These are phyloP conservation scores for Potorous gilbertii DNA, from an alignment of 2,797 vertebrate species.

Conservation along the genomic window DNA sequence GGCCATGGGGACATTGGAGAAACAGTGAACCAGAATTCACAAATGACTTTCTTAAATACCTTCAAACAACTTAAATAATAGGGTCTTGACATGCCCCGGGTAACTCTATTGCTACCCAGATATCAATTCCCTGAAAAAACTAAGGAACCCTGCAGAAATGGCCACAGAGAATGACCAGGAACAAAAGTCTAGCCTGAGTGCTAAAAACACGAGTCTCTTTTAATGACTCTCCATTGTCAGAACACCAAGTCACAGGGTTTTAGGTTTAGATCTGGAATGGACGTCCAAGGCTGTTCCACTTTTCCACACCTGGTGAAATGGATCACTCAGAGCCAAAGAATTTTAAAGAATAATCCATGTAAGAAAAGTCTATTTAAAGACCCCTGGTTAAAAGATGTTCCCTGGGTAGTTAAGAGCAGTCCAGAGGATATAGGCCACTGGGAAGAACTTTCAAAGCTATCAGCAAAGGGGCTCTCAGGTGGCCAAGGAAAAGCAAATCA, in stretches of 20 bases:
- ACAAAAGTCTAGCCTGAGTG: neutral
- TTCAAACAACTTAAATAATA: neutral
- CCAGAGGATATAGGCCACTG: neutral
- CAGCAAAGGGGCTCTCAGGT: neutral
- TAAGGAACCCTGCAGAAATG: neutral
- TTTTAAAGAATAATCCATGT: neutral
- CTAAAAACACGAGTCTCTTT: neutral
- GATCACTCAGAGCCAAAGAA: neutral
- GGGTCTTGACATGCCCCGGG: neutral
- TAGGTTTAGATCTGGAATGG: neutral
- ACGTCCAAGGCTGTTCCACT: neutral
- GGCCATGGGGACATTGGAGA: neutral
- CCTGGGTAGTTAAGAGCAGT: neutral
- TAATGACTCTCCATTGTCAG: neutral
- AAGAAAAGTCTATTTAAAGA: neutral
- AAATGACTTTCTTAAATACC: neutral
- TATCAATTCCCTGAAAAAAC: neutral
- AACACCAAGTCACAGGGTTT: neutral
- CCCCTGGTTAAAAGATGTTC: neutral
- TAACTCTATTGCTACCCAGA: neutral
- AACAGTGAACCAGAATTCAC: neutral
- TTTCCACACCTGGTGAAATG: neutral
- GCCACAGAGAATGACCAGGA: neutral
- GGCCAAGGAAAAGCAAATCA: neutral
- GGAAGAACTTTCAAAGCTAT: neutral